Base-by-base conservation (phyloP, 2,797 vertebrate species). In the Spinibarbus caldwelli region DNA sequence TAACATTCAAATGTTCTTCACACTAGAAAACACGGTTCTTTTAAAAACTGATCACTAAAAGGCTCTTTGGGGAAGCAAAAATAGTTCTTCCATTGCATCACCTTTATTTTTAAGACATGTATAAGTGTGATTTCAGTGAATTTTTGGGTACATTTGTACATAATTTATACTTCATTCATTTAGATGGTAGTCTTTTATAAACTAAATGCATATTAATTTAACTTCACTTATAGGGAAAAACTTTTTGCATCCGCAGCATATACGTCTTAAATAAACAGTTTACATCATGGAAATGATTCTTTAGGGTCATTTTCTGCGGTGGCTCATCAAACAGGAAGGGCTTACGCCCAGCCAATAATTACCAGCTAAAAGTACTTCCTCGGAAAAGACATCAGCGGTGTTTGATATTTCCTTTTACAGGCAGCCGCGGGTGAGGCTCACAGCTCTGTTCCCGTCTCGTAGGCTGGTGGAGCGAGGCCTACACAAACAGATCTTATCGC, bases 401-500 rank as follows among this genome's bases (percentile, higher is more conserved):
- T 90, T 90, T 90, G 83, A 90, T 89, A 90, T 91, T 91, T 89
- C 87, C 88, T 89, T 90, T 91, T 89, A 88, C 87, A 91, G 89
- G 82, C 89, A 89, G 88, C 76, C 38, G 71, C 59, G 84, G 85
- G 80, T 85, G 77, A 36, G 26, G 77, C 78, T 82, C 75, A 59
- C 83, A 84, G 79, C 67, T 43, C 82, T 26, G 12, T 75, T 75
- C 72, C 72, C 72, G 52, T 86, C 67, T 64, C 90, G 68, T 89
- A 71, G 90, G 87, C 90, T 86, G 88, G 90, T 91, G 88, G 81
- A 89, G 88, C 78, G 89, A 91, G 89, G 89, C 89, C 84, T 90
- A 89, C 89, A 89, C 88, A 91, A 90, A 80, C 91, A 72, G 91
- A 93, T 93, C 88, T 92, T 93, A 93, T 93, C 92, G 21, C 54